Evolutionary conservation across 2,797 vertebrate species (phyloP).

Genomic region (Phoxinus dragarum): DNA sequence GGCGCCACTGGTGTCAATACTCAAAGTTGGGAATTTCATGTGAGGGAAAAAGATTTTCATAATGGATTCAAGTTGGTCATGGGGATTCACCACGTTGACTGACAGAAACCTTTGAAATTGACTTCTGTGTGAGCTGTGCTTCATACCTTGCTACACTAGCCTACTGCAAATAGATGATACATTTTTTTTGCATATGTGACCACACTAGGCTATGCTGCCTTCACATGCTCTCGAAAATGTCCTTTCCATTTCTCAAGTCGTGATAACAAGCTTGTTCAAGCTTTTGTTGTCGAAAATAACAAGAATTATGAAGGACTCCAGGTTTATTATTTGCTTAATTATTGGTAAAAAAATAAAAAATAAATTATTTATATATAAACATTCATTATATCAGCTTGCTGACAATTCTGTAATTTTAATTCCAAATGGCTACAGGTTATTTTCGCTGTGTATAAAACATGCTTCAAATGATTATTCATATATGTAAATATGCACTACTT

Average conservation of each 20-base stretch:
- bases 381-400: no score
- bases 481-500: not conserved
- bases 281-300: not conserved
- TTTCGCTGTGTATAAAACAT: not conserved
- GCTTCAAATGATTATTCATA: not conserved
- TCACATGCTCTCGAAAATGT: not conserved
- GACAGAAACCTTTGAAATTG: not conserved
- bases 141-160: not conserved
- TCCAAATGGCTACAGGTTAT: not conserved
- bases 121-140: not conserved
- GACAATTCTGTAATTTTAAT: not conserved
- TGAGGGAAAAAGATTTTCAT: not conserved
- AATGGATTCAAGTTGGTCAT: not conserved
- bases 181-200: not conserved
- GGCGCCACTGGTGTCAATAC: no score
- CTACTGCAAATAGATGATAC: not conserved
- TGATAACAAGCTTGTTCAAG: not conserved
- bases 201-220: not conserved
- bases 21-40: not conserved
- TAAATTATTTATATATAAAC: no score
- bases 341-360: not conserved
- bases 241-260: not conserved
- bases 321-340: not conserved
- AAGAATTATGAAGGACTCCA: not conserved
- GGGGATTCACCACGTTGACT: not conserved